A percentile compares a stretch with the other conserved stretches of the same genome.
Evolutionary conservation across 2,888 invertebrate species (phyloP).

Genomic region (Pharmacophagus antenor): DNA sequence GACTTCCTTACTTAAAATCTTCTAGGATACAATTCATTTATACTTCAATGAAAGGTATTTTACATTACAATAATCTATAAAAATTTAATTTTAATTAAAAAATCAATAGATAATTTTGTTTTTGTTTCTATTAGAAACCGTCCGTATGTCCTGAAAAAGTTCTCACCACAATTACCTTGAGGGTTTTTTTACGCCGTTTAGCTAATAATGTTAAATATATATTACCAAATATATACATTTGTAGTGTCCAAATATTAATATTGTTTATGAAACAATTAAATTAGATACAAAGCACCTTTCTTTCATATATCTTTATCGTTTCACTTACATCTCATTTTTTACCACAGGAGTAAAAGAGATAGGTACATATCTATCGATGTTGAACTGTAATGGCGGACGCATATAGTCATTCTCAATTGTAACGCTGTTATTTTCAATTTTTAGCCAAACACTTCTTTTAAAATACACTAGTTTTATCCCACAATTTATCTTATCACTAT

Average conservation of each 20-base stretch:
- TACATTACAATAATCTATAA: no score
- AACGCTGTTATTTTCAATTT: slow-evolving; percentile 52
- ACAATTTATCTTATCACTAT: slow-evolving; percentile 36
- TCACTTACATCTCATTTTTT: slow-evolving; percentile 48
- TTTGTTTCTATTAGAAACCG: no score
- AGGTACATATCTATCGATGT: slow-evolving; percentile 50
- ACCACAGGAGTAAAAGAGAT: slow-evolving; percentile 57
- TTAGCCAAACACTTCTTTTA: slow-evolving; percentile 9
- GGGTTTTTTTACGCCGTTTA: no score
- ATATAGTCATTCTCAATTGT: slow-evolving; percentile 52
- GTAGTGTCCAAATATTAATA: not conserved
- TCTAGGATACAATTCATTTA: no score
- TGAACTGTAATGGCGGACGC: slow-evolving; percentile 62
- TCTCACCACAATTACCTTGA: no score
- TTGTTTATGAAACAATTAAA: slow-evolving; percentile 23
- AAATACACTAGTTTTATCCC: slow-evolving; percentile 3
- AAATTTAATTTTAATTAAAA: no score
- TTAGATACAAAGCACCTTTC: slow-evolving; percentile 33
- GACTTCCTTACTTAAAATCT: no score
- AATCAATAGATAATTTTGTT: no score
- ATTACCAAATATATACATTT: no score
- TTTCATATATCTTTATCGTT: slow-evolving; percentile 41
- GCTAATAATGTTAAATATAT: no score
- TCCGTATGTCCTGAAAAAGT: no score
- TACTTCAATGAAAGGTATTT: no score